A percentile compares a stretch with the other conserved stretches of the same genome.
These are phyloP conservation scores for Neodontobutis hainanensis DNA, from an alignment of 2,113 vertebrate genomes.

Conservation along the genomic window DNA sequence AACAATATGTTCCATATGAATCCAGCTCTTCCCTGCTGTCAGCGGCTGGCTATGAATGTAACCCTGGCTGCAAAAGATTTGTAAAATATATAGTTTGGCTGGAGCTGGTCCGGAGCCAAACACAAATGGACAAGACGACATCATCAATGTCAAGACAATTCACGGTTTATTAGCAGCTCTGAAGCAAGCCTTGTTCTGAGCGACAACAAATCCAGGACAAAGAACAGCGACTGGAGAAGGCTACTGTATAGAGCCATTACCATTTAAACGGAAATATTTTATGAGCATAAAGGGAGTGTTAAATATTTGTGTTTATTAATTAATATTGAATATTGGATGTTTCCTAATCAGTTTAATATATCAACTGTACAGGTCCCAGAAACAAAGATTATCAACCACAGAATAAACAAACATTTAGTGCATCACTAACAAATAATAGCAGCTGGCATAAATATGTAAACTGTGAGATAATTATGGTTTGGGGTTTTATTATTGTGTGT, in stretches of 20 bases:
- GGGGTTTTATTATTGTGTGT: not conserved
- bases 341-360: not conserved
- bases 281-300: too few relatives aligned
- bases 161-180: constrained; percentile 13
- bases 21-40: constrained; percentile 53
- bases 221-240: constrained; percentile 12
- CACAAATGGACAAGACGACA: constrained; percentile 49
- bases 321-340: too few relatives aligned
- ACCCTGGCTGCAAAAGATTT: constrained; percentile 31
- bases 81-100: constrained; percentile 51
- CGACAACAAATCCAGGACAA: constrained; percentile 26
- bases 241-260: constrained; percentile 24
- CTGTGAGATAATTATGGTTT: constrained; percentile 1
- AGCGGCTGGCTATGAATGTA: constrained; percentile 40
- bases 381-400: not conserved
- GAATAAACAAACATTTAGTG: constrained; percentile 3
- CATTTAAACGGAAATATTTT: not conserved
- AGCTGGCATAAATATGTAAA: not conserved
- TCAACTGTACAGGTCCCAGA: not conserved
- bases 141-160: constrained; percentile 42
- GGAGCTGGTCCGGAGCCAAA: constrained; percentile 43
- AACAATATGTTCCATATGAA: constrained; percentile 70
- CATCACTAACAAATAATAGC: constrained; percentile 13
- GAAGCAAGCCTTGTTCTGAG: constrained; percentile 12
- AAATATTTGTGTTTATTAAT: too few relatives aligned